These are phyloP conservation scores for Uria aalge DNA, from an alignment of 2,113 vertebrate species.

Conservation along the genomic window DNA sequence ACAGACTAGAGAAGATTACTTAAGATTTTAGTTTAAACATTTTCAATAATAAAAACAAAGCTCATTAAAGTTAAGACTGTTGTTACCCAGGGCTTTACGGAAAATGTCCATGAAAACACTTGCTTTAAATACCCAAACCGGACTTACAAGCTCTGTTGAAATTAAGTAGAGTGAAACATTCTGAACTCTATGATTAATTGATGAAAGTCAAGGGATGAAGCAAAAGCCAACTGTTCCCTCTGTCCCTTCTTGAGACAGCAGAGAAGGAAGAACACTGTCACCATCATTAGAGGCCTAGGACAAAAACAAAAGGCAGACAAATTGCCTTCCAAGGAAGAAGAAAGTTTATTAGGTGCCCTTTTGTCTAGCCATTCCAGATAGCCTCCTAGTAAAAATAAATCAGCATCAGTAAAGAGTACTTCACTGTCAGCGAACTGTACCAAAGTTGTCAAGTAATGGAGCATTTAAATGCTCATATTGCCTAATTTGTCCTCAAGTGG, in stretches of 20 bases:
- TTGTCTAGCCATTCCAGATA: neutral
- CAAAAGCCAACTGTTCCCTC: neutral
- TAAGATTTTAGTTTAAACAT: neutral
- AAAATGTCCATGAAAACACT: neutral
- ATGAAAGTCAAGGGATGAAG: neutral
- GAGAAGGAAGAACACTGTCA: neutral
- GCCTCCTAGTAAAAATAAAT: neutral
- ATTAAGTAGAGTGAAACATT: neutral
- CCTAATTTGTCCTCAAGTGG: neutral
- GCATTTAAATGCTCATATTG: neutral
- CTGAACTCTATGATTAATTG: neutral
- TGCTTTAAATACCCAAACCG: neutral
- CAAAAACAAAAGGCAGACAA: neutral
- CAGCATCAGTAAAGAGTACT: neutral
- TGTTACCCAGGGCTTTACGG: neutral
- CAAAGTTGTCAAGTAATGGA: neutral
- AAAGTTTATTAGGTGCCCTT: neutral
- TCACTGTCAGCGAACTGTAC: neutral
- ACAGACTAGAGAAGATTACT: neutral
- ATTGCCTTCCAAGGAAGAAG: neutral
- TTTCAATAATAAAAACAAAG: neutral
- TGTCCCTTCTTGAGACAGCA: neutral
- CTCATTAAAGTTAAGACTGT: neutral
- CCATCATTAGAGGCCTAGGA: neutral
- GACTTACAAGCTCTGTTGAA: slow-evolving; percentile 16